phyloP scores from a whole-genome alignment of 1,140 invertebrate species.

The Dreissena rostriformis region DNA sequence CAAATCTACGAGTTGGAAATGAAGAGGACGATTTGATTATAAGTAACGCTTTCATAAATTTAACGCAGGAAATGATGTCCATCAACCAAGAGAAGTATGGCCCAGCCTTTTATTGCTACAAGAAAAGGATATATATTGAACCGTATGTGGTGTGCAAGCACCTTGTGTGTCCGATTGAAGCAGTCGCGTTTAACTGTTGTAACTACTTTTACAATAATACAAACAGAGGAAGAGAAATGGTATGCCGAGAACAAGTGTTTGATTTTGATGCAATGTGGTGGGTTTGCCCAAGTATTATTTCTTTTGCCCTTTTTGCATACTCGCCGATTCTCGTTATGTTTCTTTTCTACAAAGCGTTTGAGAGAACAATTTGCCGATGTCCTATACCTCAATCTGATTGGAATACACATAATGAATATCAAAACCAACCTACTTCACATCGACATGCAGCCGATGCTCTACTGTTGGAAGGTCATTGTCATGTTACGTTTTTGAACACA shows the following conservation, averaged over 20 bases:
- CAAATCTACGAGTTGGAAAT: constrained; percentile 41
- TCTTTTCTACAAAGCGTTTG: neutral
- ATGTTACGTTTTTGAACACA: neutral
- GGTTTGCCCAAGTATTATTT: constrained; percentile 39
- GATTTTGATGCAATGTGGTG: constrained; percentile 40
- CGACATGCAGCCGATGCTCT: neutral
- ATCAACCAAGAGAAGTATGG: constrained; percentile 34
- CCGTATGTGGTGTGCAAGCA: constrained; percentile 48
- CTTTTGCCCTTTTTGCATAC: constrained; percentile 34
- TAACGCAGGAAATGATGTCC: constrained; percentile 6
- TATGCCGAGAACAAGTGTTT: constrained; percentile 14
- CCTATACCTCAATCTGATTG: neutral
- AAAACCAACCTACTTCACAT: neutral
- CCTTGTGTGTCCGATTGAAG: constrained; percentile 47
- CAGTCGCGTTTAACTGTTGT: constrained; percentile 25
- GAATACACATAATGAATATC: neutral
- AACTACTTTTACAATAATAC: constrained; percentile 19
- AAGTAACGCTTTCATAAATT: constrained; percentile 4
- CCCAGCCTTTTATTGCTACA: constrained; percentile 44
- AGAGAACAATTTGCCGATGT: neutral
- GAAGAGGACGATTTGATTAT: constrained; percentile 10
- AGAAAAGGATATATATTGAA: constrained; percentile 14
- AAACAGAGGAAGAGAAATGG: neutral
- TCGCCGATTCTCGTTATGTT: constrained; percentile 34
- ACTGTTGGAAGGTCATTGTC: neutral